Evolutionary conservation across 2,113 vertebrate species (phyloP), one percentile per base, ranked within the genome.

Genomic region (Callipepla californica): DNA sequence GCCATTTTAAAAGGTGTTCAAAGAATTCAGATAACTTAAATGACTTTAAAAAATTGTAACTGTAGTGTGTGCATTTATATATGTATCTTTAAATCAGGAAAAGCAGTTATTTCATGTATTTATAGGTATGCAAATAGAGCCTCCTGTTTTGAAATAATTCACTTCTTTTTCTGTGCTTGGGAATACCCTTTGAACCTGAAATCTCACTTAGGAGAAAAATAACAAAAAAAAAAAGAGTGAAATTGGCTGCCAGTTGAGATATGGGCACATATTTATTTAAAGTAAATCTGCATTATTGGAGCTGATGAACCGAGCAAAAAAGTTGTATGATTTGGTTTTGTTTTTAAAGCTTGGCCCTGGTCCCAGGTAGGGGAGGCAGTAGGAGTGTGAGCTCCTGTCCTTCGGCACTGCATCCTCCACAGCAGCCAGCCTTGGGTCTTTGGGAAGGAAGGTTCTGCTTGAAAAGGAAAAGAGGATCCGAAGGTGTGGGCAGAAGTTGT

Each of bases 131-230:
- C 58, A 89, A 85, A 90, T 57, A n/a, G 51, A 81, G 45, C 19
- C 10, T 73, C 17, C 18, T 58, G 3, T 80, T 92, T 72, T 34
- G 36, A 80, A 93, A 80, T 55, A 57, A 72, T 75, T 85, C 3
- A 19, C 20, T 82, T 70, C 0, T 84, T 92, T 85, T 83, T 53
- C 65, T 68, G 8, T 81, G 44, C 65, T 90, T 80, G 77, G 65
- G 44, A 87, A 63, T 51, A 79, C 80, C 57, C 66, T 90, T 89
- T 87, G 89, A 91, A 75, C 36, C 58, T 72, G 57, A 59, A 94
- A 75, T 67, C 66, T 47, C 73, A 80, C 55, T 81, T 73, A 53
- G 51, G 51, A 53, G 26, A 10, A 30, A 28, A 53, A 30, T 74
- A 74, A 80, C 65, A 20, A 48, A 48, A 21, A 21, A 48, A 74